Conservation (phyloP, 2,113 vertebrate species). For the Lophius piscatorius region DNA sequence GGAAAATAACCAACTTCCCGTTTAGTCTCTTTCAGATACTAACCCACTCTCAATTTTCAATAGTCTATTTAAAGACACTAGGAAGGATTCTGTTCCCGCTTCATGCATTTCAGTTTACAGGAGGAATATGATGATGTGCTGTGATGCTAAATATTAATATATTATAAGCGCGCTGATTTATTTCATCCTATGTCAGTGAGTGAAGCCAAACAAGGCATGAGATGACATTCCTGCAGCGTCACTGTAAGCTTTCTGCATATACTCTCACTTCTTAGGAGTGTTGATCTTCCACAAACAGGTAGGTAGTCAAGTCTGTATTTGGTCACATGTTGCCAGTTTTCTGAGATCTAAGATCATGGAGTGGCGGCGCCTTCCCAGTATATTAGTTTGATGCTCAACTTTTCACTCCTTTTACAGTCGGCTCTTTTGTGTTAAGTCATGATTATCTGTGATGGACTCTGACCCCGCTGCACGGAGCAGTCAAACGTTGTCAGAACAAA, state of each 20-base stretch:
- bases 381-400: too few relatives aligned
- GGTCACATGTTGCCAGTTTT: too few relatives aligned
- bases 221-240: conserved; percentile 27
- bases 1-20: neutral
- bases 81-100: conserved; percentile 53
- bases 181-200: conserved; percentile 23
- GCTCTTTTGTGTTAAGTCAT: neutral
- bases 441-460: too few relatives aligned
- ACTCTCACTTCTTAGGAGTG: conserved; percentile 27
- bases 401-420: neutral
- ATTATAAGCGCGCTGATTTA: conserved; percentile 37
- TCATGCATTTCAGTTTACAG: conserved; percentile 34
- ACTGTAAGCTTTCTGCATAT: conserved; percentile 18
- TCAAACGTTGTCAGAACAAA: neutral
- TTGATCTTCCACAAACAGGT: conserved; percentile 15
- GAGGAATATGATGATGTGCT: conserved; percentile 50
- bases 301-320: too few relatives aligned
- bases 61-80: conserved; percentile 32
- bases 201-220: conserved; percentile 38
- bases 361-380: too few relatives aligned
- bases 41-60: conserved; percentile 17
- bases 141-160: conserved; percentile 56
- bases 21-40: neutral
- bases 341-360: too few relatives aligned
- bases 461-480: neutral